Evolutionary conservation across 2,888 invertebrate genomes (phyloP).

Genomic region (Axea sp.): DNA sequence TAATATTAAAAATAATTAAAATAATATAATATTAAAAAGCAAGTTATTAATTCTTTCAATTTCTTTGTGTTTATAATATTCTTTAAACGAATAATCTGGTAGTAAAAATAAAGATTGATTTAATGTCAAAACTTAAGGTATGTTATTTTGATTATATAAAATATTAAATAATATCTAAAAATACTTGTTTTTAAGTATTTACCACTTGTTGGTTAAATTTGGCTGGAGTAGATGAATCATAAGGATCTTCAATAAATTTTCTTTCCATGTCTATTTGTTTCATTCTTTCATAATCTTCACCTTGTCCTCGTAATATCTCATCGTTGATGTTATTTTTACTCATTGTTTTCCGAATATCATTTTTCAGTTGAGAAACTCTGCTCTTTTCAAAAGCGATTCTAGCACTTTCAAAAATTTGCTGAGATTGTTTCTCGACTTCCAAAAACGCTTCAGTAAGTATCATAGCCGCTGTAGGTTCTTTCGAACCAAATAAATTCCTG

Average conservation of each 20-base stretch:
- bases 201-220: constrained; percentile 62
- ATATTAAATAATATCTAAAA: too few relatives aligned
- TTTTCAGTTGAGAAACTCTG: constrained; percentile 28
- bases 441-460: constrained; percentile 73
- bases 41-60: too few relatives aligned
- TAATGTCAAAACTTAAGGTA: too few relatives aligned
- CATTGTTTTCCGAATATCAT: constrained; percentile 34
- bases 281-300: constrained; percentile 72
- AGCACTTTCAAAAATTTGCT: constrained; percentile 62
- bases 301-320: constrained; percentile 70
- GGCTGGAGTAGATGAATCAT: constrained; percentile 75
- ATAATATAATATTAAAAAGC: too few relatives aligned
- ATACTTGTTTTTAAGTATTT: too few relatives aligned
- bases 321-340: constrained; percentile 51
- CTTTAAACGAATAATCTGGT: too few relatives aligned
- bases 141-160: too few relatives aligned
- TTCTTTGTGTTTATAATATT: too few relatives aligned
- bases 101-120: too few relatives aligned
- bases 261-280: constrained; percentile 65
- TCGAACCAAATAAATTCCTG: constrained; percentile 66
- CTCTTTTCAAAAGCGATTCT: constrained; percentile 55
- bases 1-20: too few relatives aligned
- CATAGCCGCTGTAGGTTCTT: constrained; percentile 71
- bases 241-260: constrained; percentile 65
- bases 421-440: constrained; percentile 70